Percentiles rank a stretch among this genome's conserved stretches.
phyloP scores from a whole-genome alignment of 2,113 vertebrate genomes.

The Python bivittatus region DNA sequence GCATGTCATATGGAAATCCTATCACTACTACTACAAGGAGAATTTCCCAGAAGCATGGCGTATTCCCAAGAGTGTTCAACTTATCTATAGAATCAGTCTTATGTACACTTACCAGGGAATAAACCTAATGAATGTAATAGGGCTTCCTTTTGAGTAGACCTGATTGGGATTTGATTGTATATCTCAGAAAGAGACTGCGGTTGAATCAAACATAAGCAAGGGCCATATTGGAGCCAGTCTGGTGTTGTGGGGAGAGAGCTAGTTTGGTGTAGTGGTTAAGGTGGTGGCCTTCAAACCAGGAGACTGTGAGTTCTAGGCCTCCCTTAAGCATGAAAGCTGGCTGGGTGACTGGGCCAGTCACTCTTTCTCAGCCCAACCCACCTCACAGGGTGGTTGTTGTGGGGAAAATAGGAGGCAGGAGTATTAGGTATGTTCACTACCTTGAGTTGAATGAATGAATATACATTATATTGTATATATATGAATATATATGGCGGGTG shows the following conservation, averaged over 20 bases:
- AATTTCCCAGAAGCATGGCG: neutral
- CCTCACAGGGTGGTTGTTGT: neutral
- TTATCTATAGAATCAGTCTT: neutral
- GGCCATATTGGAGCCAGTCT: neutral
- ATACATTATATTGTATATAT: too few species aligned
- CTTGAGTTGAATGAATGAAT: too few species aligned
- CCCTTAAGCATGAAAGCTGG: neutral
- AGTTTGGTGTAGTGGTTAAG: neutral
- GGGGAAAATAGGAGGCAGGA: neutral
- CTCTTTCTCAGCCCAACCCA: neutral
- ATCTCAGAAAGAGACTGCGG: neutral
- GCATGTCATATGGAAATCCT: neutral
- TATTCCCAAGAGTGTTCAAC: too few species aligned
- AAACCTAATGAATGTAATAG: neutral
- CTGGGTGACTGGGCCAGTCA: neutral
- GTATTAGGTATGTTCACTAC: neutral
- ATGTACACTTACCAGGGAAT: neutral
- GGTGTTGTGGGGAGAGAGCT: neutral
- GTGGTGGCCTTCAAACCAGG: neutral
- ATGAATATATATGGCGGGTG: too few species aligned
- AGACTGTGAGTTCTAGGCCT: neutral
- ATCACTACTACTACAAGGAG: neutral
- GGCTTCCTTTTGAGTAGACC: neutral
- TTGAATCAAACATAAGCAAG: neutral
- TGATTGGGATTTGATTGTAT: neutral